Evolutionary conservation across 2,888 invertebrate genomes (phyloP), one percentile per base, ranked within the genome.

Genomic region (Leptinotarsa rubiginosa): DNA sequence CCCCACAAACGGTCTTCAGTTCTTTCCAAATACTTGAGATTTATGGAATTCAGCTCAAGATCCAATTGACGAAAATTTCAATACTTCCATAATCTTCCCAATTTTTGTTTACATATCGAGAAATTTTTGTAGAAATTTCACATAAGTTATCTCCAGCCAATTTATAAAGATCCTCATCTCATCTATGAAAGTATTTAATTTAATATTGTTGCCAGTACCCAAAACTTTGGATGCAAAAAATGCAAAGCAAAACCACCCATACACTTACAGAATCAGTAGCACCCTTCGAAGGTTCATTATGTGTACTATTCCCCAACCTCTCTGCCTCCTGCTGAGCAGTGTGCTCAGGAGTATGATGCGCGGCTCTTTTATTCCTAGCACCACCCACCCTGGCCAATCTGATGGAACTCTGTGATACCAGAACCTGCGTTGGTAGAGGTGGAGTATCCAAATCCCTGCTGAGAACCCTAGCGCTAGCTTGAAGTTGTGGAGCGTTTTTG

Each of bases 301-400:
- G 69, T 10, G 41, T 41, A 47, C 22, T 13, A 50, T 54, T 56
- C 22, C 56, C 18, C 20, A 56, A 56, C 20, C 18, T 67, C 52
- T 72, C 71, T 47, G 50, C 59, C 54, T 73, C 74, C 69, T 84
- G 84, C 73, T 83, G 78, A 20, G 81, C 81, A 65, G 82, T 84
- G 75, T 82, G 85, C 75, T 86, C 84, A 5, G 83, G 82, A 41
- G 84, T 85, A 70, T 85, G 85, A 79, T 87, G 86, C 7, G 87
- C 85, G 64, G 75, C 82, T 72, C 87, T 81, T 81, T 82, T 84
- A n/a, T 65, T 68, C 73, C 80, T 78, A 4, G 13, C 50, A n/a
- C 52, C 73, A n/a, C 47, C 18, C 16, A 90, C 87, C 50, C 88
- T 83, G 81, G 88, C 88, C 69, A 90, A 81, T 81, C 88, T 88